Percentiles rank a stretch among this genome's conserved stretches.
phyloP scores from a whole-genome alignment of 2,888 invertebrate species.

The Aporophyla lueneburgensis region DNA sequence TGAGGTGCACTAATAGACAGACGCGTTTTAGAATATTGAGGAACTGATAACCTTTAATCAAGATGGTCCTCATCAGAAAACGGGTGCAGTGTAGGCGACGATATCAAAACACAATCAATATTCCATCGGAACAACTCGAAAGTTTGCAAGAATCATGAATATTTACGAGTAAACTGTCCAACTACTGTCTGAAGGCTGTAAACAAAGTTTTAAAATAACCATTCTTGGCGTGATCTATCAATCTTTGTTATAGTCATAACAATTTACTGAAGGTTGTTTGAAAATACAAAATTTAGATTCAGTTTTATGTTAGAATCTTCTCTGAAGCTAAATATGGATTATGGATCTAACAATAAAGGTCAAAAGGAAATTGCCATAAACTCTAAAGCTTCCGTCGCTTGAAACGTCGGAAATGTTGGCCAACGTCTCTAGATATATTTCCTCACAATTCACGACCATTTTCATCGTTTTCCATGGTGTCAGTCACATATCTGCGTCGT shows the following conservation, averaged over 20 bases:
- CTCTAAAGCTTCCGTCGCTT: neutral
- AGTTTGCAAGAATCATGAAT: constrained; percentile 31
- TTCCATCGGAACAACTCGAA: neutral
- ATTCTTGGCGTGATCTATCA: constrained; percentile 7
- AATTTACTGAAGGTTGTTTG: constrained; percentile 28
- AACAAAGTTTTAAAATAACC: constrained; percentile 23
- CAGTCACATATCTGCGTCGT: too few relatives aligned
- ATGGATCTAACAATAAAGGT: constrained; percentile 6
- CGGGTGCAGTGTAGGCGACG: neutral
- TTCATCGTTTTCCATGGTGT: too few relatives aligned
- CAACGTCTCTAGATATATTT: too few relatives aligned
- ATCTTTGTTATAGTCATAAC: constrained; percentile 27
- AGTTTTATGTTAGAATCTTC: neutral
- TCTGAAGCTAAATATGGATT: neutral
- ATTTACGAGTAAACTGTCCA: constrained; percentile 19
- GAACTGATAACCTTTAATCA: neutral
- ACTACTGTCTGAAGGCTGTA: constrained; percentile 4
- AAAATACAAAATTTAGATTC: constrained; percentile 8
- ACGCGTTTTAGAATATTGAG: neutral
- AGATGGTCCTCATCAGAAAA: neutral
- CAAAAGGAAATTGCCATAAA: neutral
- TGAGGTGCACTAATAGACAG: too few relatives aligned
- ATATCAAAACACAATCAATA: constrained; percentile 3
- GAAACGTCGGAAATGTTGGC: too few relatives aligned
- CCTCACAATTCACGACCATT: too few relatives aligned